These are phyloP conservation scores for Panagrolaimus sp. DNA, from an alignment of 1,140 invertebrate genomes.

Conservation along the genomic window DNA sequence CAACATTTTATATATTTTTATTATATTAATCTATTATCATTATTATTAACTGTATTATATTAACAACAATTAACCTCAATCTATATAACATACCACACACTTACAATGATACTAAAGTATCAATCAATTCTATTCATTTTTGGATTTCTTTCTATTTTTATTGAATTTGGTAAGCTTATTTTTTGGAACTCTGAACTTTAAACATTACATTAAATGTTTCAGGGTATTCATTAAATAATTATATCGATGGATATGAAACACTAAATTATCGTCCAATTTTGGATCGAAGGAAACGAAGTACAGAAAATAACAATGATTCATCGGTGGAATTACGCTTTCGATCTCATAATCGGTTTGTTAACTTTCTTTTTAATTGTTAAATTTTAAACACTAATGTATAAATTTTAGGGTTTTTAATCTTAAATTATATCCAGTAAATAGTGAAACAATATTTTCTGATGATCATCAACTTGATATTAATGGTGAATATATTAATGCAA, in stretches of 20 bases:
- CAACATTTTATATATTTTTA: too few relatives aligned
- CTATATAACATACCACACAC: too few relatives aligned
- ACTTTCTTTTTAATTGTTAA: background rate
- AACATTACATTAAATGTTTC: background rate
- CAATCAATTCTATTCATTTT: too few relatives aligned
- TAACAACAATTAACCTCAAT: too few relatives aligned
- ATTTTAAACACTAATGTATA: background rate
- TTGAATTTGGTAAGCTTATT: background rate
- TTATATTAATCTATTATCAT: too few relatives aligned
- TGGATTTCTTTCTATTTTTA: too few relatives aligned
- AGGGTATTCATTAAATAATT: constrained; percentile 71
- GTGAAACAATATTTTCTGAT: constrained; percentile 38
- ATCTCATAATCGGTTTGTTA: constrained; percentile 67
- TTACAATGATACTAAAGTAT: too few relatives aligned
- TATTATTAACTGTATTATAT: too few relatives aligned
- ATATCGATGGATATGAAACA: constrained; percentile 83
- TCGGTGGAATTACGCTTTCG: constrained; percentile 72
- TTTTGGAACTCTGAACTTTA: constrained; percentile 22
- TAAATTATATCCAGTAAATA: constrained; percentile 44
- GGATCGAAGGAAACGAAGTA: constrained; percentile 69
- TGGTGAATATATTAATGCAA: constrained; percentile 29
- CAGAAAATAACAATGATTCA: constrained; percentile 61
- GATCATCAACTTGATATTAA: constrained; percentile 56
- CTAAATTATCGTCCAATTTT: constrained; percentile 71
- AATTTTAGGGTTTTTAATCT: constrained; percentile 54